phyloP scores from a whole-genome alignment of 2,888 invertebrate species.

The Drosophila rellima region DNA sequence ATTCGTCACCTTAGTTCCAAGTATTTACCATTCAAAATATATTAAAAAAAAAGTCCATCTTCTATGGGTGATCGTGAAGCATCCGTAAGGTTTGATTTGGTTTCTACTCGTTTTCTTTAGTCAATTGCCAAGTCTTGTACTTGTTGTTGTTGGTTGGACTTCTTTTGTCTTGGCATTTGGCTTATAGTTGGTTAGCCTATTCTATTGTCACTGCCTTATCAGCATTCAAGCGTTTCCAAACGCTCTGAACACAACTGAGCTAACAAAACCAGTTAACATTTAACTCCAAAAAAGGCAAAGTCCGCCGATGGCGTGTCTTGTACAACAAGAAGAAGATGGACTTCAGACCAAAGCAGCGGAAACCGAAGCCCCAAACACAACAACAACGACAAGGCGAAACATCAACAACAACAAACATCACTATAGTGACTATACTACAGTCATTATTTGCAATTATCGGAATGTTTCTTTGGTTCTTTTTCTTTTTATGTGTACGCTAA shows the following conservation, averaged over 20 bases:
- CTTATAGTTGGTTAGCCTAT: slow-evolving; percentile 16
- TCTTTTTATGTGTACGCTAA: slow-evolving; percentile 62
- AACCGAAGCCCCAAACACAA: slow-evolving; percentile 37
- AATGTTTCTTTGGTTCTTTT: slow-evolving; percentile 72
- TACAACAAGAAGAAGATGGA: slow-evolving; percentile 25
- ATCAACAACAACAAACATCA: slow-evolving; percentile 50
- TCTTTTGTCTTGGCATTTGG: slow-evolving; percentile 33
- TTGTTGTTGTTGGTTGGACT: slow-evolving; percentile 29
- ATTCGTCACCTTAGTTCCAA: slow-evolving; percentile 15
- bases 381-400: slow-evolving; percentile 26
- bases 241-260: slow-evolving; percentile 30
- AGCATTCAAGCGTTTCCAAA: slow-evolving; percentile 53
- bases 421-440: slow-evolving; percentile 33
- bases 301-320: slow-evolving; percentile 38
- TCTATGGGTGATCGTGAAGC: slow-evolving; percentile 9
- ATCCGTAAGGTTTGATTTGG: slow-evolving; percentile 35
- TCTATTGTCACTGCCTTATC: slow-evolving; percentile 58
- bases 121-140: slow-evolving; percentile 22
- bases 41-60: slow-evolving; percentile 2
- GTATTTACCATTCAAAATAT: slow-evolving; percentile 3
- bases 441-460: slow-evolving; percentile 82
- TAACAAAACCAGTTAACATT: slow-evolving; percentile 78
- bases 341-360: slow-evolving; percentile 41
- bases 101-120: slow-evolving; percentile 37
- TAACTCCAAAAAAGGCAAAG: slow-evolving; percentile 75